Conservation (phyloP, 1,140 invertebrate genomes). For the Temnothorax nylanderi region DNA sequence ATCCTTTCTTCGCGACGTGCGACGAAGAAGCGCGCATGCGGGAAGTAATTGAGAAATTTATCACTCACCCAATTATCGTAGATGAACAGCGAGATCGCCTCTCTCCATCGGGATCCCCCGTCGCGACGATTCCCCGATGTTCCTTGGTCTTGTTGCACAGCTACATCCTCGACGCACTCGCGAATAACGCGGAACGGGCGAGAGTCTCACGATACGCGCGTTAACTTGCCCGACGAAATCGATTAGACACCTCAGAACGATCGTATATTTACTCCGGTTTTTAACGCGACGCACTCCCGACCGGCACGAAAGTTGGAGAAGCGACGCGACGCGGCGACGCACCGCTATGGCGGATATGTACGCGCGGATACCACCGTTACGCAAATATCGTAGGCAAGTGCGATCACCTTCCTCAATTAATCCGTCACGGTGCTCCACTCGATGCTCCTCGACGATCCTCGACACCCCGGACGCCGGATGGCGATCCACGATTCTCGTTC, state of each 20-base stretch:
- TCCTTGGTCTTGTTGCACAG: background rate
- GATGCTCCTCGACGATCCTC: background rate
- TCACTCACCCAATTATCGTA: background rate
- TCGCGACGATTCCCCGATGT: background rate
- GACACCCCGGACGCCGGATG: background rate
- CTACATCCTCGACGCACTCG: background rate
- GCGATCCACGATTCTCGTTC: background rate
- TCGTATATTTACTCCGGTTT: background rate
- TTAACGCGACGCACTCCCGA: background rate
- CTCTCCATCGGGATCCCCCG: background rate
- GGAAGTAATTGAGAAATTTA: background rate
- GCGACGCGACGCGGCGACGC: background rate
- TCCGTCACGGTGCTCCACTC: background rate
- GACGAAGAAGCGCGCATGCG: background rate
- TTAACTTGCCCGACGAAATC: background rate
- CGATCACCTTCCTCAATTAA: background rate
- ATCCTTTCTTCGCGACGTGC: background rate
- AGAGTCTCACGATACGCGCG: background rate
- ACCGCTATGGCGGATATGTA: background rate
- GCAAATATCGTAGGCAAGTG: background rate
- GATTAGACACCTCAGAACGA: background rate
- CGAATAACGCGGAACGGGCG: background rate
- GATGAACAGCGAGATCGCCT: background rate
- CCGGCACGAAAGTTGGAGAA: slow-evolving; percentile 2
- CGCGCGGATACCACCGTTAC: background rate